These are phyloP conservation scores for Mesocentrotus franciscanus DNA, from an alignment of 53 echinoderm and acorn worm species.

Conservation along the genomic window DNA sequence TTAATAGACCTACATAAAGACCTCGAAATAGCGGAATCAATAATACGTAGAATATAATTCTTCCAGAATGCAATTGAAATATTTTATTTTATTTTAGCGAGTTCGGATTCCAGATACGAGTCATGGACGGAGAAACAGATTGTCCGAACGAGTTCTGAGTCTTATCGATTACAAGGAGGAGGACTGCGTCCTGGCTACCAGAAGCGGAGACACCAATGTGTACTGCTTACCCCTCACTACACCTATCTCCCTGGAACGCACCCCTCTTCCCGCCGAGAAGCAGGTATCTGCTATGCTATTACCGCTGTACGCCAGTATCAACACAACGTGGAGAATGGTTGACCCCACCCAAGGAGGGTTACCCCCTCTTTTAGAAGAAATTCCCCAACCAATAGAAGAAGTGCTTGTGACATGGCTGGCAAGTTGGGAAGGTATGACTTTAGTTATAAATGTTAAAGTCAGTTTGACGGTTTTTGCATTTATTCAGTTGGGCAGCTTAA, in stretches of 20 bases:
- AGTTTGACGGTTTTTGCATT: too few relatives aligned
- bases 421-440: slow-evolving; percentile 80
- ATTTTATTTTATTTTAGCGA: not conserved
- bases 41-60: not conserved
- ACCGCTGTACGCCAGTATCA: slow-evolving; percentile 74
- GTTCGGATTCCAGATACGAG: slow-evolving; percentile 48
- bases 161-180: not conserved
- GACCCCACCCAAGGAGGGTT: slow-evolving; percentile 71
- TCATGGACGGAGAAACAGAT: not conserved
- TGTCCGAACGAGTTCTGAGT: slow-evolving; percentile 14
- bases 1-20: too few relatives aligned
- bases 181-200: slow-evolving; percentile 67
- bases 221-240: slow-evolving; percentile 58
- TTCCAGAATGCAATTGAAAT: not conserved
- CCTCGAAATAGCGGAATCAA: too few relatives aligned
- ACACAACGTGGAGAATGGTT: slow-evolving; percentile 74
- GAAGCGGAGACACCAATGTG: slow-evolving; percentile 23
- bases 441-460: not conserved
- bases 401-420: slow-evolving; percentile 76
- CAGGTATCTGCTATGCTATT: slow-evolving; percentile 55
- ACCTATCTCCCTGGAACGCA: slow-evolving; percentile 23
- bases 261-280: not conserved
- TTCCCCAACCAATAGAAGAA: slow-evolving; percentile 77
- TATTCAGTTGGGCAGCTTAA: not conserved
- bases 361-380: slow-evolving; percentile 53